phyloP scores from a whole-genome alignment of 2,113 vertebrate genomes.

The Eublepharis macularius region DNA sequence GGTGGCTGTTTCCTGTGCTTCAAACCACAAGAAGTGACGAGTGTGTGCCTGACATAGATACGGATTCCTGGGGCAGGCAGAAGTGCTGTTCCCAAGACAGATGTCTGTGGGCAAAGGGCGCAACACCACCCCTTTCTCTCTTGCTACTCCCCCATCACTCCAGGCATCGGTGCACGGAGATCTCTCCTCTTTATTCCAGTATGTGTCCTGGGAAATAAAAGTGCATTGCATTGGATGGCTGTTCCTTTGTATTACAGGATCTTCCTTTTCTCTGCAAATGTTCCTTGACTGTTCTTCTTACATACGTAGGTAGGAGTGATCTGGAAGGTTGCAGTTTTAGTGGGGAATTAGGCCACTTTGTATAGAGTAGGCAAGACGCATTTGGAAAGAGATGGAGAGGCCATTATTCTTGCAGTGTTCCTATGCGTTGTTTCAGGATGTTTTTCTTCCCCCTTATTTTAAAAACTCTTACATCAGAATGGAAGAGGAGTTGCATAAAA shows the following conservation, averaged over 20 bases:
- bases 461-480: background rate
- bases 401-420: background rate
- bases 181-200: background rate
- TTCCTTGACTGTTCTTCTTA: no score
- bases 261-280: background rate
- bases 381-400: background rate
- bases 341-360: background rate
- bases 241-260: background rate
- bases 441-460: background rate
- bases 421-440: no score
- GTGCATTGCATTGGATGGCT: background rate
- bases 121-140: background rate
- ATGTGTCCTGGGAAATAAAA: background rate
- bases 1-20: constrained; percentile 67
- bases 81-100: background rate
- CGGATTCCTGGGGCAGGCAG: constrained; percentile 26
- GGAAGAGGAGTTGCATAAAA: background rate
- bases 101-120: background rate
- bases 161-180: background rate
- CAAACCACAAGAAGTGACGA: constrained; percentile 70
- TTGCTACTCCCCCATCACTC: no score
- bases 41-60: constrained; percentile 56
- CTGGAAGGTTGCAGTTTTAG: background rate
- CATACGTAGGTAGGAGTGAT: background rate
- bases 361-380: background rate